A percentile compares a stretch with the other conserved stretches of the same genome.
phyloP scores from a whole-genome alignment of 2,888 invertebrate genomes.

The Rhamnusium bicolor region DNA sequence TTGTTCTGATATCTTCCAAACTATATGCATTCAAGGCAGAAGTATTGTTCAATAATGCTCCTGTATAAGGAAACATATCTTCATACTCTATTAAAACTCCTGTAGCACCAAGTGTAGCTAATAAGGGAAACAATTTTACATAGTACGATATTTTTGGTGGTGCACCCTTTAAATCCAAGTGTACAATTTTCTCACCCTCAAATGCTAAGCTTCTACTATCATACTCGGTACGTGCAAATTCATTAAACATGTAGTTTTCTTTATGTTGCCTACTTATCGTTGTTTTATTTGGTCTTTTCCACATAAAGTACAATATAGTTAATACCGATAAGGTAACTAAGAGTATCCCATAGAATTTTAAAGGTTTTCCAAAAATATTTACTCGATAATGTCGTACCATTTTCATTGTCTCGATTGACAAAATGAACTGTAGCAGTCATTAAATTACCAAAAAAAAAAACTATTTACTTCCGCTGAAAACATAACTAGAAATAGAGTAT shows the following conservation, averaged over 20 bases:
- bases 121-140: constrained; percentile 75
- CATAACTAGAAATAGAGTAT: too few relatives aligned
- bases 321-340: constrained; percentile 8
- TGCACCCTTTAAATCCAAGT: constrained; percentile 89
- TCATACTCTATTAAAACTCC: constrained; percentile 89
- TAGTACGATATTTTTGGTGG: constrained; percentile 81
- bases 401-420: not conserved
- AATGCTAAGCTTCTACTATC: constrained; percentile 10
- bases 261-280: not conserved
- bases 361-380: not conserved
- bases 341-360: constrained; percentile 6
- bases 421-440: too few relatives aligned
- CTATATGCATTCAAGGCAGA: constrained; percentile 79
- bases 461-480: too few relatives aligned
- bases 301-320: constrained; percentile 2
- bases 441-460: too few relatives aligned
- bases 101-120: constrained; percentile 80
- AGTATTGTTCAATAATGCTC: constrained; percentile 74
- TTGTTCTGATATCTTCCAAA: constrained; percentile 71
- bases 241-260: constrained; percentile 2
- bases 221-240: not conserved
- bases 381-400: not conserved
- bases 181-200: constrained; percentile 78
- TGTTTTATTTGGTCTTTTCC: not conserved
- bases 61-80: constrained; percentile 88